Base-by-base conservation (phyloP, 2,888 invertebrate genomes). In the Parnassius apollo region DNA sequence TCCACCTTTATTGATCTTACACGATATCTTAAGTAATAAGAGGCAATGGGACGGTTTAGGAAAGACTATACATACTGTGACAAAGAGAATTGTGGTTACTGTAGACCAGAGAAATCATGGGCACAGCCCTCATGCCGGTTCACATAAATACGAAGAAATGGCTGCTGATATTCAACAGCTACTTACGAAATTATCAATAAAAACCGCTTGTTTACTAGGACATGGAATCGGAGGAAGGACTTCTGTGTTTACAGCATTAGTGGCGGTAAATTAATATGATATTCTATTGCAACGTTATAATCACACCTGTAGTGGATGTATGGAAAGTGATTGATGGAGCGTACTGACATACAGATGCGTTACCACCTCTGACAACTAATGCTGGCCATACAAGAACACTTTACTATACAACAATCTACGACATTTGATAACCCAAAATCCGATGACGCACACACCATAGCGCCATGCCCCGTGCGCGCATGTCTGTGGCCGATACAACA, bases 41-140 rank as follows among this genome's bases (percentile, higher is more conserved):
- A 94, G 92, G 64, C 98, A 98, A 78, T 99, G 98, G 97, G 94
- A 95, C 71, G 93, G 94, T 48, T 83, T 98, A 13, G 95, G 96
- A 1, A 97, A 96, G 81, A 93, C 93, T 0, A 90, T 96, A 53
- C 85, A 93, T 65, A 93, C 93, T 66, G 94, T 55, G 91, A 93
- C 76, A 95, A 98, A 91, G 74, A 96, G 94, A 68, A 92, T 93
- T 81, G 96, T 98, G 0, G 93, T 96, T 52, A 92, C 96, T 0
- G 93, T 98, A n/a, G 99, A 99, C 89, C 94, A 96, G 8, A 93
- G 99, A 78, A 99, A 99, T 87, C 99, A 99, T 85, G 99, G 99
- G 0, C 95, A 96, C 61, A 98, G 98, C 76, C 96, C 97, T 0
- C 98, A 98, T 75, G 85, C 93, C 0, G 73, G 84, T 1, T 93